Evolutionary conservation across 2,888 invertebrate genomes (phyloP).

Genomic region (Congeria kusceri): DNA sequence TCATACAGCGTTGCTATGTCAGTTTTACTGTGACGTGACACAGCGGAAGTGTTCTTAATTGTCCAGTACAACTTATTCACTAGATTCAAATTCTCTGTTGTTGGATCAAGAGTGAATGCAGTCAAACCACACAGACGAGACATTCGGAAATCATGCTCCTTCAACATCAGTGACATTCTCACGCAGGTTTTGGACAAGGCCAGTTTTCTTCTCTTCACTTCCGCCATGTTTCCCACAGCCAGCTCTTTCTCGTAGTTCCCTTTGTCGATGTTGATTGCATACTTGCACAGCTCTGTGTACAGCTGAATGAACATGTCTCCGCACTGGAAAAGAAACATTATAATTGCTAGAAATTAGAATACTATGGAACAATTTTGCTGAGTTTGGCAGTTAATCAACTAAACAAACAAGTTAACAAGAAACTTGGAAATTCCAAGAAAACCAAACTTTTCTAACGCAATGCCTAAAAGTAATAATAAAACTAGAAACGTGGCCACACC

Average conservation of each 20-base stretch:
- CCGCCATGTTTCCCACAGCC: constrained; percentile 66
- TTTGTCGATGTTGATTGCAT: constrained; percentile 81
- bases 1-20: constrained; percentile 80
- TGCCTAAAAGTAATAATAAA: too few species aligned
- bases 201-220: constrained; percentile 63
- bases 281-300: constrained; percentile 79
- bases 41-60: constrained; percentile 55
- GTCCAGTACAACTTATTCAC: constrained; percentile 71
- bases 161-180: constrained; percentile 73
- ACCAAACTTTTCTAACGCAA: too few species aligned
- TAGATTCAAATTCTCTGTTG: constrained; percentile 64
- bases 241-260: constrained; percentile 76
- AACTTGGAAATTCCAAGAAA: too few species aligned
- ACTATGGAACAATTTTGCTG: too few species aligned
- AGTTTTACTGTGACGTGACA: constrained; percentile 60
- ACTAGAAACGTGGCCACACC: too few species aligned
- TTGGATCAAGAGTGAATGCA: constrained; percentile 76
- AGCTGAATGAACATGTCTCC: constrained; percentile 79
- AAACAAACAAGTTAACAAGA: too few species aligned
- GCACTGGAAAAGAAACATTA: constrained; percentile 72
- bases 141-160: constrained; percentile 73
- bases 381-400: too few species aligned
- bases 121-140: constrained; percentile 76
- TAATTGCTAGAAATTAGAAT: neutral
- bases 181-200: constrained; percentile 74